Conservation (phyloP, 2,797 vertebrate species). For the Alauda arvensis region DNA sequence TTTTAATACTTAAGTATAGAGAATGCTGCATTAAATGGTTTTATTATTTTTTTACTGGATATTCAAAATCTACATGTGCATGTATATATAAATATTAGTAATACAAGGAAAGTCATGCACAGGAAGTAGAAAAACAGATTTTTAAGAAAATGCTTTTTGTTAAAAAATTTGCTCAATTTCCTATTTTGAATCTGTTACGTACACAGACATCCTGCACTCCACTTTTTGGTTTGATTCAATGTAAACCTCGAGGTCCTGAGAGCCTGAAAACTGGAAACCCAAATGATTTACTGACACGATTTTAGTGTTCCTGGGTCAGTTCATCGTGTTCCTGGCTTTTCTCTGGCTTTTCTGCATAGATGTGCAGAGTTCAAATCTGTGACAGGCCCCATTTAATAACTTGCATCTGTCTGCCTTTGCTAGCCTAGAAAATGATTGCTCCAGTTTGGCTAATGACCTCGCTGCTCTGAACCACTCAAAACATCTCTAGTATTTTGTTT, state of each 20-base stretch:
- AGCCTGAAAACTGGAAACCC: constrained; percentile 18
- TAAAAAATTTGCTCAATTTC: background rate
- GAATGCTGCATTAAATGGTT: background rate
- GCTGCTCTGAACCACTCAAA: constrained; percentile 1
- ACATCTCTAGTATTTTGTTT: constrained; percentile 23
- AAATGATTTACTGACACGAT: constrained; percentile 22
- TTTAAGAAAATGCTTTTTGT: background rate
- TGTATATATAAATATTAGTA: background rate
- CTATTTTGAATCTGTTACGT: background rate
- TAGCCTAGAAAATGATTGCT: constrained; percentile 28
- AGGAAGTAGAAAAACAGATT: background rate
- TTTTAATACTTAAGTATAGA: background rate
- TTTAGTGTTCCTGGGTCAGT: constrained; percentile 34
- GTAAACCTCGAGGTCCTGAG: background rate
- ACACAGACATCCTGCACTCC: background rate
- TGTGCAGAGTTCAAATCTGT: constrained; percentile 41
- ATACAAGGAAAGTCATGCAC: background rate
- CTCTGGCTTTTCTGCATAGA: background rate
- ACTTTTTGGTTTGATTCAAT: background rate
- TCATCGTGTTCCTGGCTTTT: constrained; percentile 57
- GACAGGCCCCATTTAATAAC: constrained; percentile 55
- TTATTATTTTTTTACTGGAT: background rate
- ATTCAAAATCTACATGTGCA: background rate
- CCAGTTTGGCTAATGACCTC: background rate
- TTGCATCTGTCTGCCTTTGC: constrained; percentile 55